phyloP scores from a whole-genome alignment of 2,888 invertebrate species.

The Dicyrtomina minuta region DNA sequence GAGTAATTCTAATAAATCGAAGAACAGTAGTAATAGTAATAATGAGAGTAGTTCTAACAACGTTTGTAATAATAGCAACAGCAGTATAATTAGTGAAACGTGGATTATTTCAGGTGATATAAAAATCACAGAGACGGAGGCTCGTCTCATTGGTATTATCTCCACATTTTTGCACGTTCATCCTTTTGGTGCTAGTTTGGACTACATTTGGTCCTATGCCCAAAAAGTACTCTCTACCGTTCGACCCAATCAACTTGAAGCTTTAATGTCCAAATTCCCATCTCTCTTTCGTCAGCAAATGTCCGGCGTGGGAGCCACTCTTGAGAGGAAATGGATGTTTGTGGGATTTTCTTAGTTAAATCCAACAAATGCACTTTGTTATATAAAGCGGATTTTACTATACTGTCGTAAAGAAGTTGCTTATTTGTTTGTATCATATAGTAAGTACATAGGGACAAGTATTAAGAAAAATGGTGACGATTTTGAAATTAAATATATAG shows the following conservation, averaged over 20 bases:
- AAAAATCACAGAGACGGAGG: slow-evolving; percentile 62
- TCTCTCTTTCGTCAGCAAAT: slow-evolving; percentile 77
- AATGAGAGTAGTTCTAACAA: slow-evolving; percentile 19
- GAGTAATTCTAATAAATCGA: slow-evolving; percentile 39
- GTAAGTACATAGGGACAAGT: too few species aligned
- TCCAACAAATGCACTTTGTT: too few species aligned
- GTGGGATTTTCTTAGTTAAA: slow-evolving; percentile 63
- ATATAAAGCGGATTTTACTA: too few species aligned
- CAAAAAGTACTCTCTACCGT: slow-evolving; percentile 74
- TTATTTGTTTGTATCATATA: too few species aligned
- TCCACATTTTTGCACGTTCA: slow-evolving; percentile 90
- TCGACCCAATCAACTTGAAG: slow-evolving; percentile 73
- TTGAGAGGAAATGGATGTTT: slow-evolving; percentile 84
- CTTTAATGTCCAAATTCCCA: slow-evolving; percentile 73
- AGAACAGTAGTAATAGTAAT: slow-evolving; percentile 45
- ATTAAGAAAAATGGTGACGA: too few species aligned
- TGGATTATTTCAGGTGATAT: slow-evolving; percentile 9
- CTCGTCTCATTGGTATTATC: slow-evolving; percentile 79
- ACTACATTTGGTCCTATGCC: slow-evolving; percentile 87
- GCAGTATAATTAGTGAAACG: slow-evolving; percentile 2
- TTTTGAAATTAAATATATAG: too few species aligned
- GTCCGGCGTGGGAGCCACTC: slow-evolving; percentile 79
- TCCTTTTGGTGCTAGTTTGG: slow-evolving; percentile 86
- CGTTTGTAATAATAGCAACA: neutral
- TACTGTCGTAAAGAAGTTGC: too few species aligned